Base-by-base conservation (phyloP, 1,140 invertebrate genomes). In the Pogonomyrmex californicus region DNA sequence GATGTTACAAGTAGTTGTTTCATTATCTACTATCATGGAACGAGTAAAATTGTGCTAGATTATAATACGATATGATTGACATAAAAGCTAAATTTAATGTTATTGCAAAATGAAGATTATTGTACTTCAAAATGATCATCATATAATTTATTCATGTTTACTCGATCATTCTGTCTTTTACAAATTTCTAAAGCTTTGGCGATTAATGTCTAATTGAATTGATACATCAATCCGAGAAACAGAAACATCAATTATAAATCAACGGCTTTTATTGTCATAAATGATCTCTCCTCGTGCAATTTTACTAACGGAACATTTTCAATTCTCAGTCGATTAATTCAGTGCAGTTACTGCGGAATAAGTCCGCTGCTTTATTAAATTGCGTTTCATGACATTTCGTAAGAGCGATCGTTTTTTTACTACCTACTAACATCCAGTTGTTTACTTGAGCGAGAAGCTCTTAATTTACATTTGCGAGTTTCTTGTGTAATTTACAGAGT, bases 271-370 rank as follows among this genome's bases (percentile, higher is more conserved):
- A 71, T 49, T 33, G 44, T 10, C 36, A 10, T 36, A n/a, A 54
- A 33, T 23, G 33, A 38, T 7, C 49, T 33, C 12, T 51, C 49
- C 12, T 51, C 51, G 36, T 51, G 23, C n/a, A 54, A 41, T 56
- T 23, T 56, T 38, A 73, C 7, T 54, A 30, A 51, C 7, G 38
- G 71, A 56, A 38, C n/a, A 23, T 4, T 58, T 75, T 38, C 12
- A 75, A 58, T 56, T 75, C 49, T 23, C 51, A n/a, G n/a, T 30
- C 58, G 36, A 58, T 75, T 75, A 38, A 56, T 75, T 56, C 71
- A 75, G 33, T 9, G n/a, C n/a, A n/a, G 36, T 56, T 73, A 41
- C 49, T 23, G 7, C 17, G 33, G 33, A 56, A 17, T 68, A 44
- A 23, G 17, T 49, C 33, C 4, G 60, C 51, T 66, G 47, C 51